Evolutionary conservation across 1,140 invertebrate genomes (phyloP).

Genomic region (Tyrophagus putrescentiae): DNA sequence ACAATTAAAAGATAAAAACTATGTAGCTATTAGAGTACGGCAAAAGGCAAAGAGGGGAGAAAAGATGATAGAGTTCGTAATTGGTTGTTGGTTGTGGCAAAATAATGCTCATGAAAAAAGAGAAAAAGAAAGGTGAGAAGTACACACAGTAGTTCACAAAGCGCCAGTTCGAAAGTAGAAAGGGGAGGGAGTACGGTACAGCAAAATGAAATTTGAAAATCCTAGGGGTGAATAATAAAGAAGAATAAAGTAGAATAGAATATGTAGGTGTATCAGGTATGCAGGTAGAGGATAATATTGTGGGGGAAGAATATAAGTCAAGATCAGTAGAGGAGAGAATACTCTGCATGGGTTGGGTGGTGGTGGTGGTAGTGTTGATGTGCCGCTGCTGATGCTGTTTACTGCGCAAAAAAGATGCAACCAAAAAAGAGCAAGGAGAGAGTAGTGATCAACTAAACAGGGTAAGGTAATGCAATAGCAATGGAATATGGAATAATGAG

Average conservation of each 20-base stretch:
- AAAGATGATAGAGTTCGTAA: not conserved
- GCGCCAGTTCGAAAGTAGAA: not conserved
- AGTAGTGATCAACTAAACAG: no score
- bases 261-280: no score
- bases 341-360: conserved; percentile 9
- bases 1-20: no score
- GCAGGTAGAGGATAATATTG: no score
- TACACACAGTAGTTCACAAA: not conserved
- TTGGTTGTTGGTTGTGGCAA: not conserved
- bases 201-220: conserved; percentile 7
- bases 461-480: conserved; percentile 8
- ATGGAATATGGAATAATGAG: conserved; percentile 3
- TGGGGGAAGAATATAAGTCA: not conserved
- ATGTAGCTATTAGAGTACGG: not conserved
- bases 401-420: no score
- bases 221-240: conserved; percentile 1
- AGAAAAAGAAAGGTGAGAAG: not conserved
- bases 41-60: not conserved
- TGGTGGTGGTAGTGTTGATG: no score
- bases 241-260: no score
- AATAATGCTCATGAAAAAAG: not conserved
- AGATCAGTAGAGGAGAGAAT: conserved; percentile 8
- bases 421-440: no score
- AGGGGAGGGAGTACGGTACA: not conserved
- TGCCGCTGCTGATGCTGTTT: no score